phyloP scores from a whole-genome alignment of 2,888 invertebrate species.

The Marronus borbonicus region DNA sequence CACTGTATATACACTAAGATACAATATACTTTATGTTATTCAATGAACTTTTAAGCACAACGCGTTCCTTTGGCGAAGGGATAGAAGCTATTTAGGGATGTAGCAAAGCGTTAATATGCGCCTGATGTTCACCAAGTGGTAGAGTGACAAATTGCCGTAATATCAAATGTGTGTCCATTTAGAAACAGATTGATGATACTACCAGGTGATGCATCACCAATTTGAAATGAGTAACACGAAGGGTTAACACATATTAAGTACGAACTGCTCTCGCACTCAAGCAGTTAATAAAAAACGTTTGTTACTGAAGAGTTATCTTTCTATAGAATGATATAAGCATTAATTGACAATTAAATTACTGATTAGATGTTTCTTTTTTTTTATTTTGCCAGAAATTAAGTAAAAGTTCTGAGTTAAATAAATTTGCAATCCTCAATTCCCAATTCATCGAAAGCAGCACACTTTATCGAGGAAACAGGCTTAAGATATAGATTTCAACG shows the following conservation, averaged over 20 bases:
- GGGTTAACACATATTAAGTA: conserved; percentile 21
- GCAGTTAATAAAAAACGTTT: conserved; percentile 26
- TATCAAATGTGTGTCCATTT: conserved; percentile 57
- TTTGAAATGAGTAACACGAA: conserved; percentile 20
- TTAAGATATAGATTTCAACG: no score
- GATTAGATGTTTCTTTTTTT: no score
- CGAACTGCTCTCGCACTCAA: neutral
- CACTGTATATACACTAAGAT: no score
- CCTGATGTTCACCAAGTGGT: conserved; percentile 54
- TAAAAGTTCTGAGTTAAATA: no score
- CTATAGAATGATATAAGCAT: neutral
- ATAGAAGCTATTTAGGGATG: conserved; percentile 24
- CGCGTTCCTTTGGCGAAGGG: conserved; percentile 10
- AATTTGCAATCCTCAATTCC: no score
- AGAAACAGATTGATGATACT: conserved; percentile 55
- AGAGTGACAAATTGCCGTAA: conserved; percentile 57
- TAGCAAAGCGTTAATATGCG: conserved; percentile 53
- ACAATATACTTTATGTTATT: no score
- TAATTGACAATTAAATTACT: no score
- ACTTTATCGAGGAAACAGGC: no score
- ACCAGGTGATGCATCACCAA: conserved; percentile 57
- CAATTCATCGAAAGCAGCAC: no score
- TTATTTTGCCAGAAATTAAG: no score
- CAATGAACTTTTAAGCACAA: neutral
- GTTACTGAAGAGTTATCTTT: conserved; percentile 2